Base-by-base conservation (phyloP, 2,888 invertebrate species). In the Drosophila meridiana region DNA sequence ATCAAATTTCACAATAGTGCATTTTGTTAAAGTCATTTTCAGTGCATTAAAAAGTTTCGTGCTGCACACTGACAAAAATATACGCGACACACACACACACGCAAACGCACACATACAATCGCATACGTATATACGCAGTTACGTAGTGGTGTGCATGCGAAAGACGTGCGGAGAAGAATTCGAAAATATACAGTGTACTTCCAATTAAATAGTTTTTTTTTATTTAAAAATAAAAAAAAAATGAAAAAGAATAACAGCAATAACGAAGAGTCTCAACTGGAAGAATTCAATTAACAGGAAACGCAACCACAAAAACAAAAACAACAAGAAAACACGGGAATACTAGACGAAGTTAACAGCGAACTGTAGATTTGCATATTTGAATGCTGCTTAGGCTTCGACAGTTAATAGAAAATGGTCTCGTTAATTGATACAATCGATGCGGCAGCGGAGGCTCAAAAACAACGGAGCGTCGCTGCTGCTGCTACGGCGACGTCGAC, bases 361-460 rank as follows among this genome's bases (percentile, higher is more conserved):
- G n/a, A 42, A 42, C n/a, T 7, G n/a, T 42, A 38, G 20, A 32
- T 50, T 60, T 9, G 32, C 42, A 70, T 65, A 76, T 74, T 83
- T 84, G 84, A 79, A 86, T 83, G 83, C 80, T 67, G 76, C 83
- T 78, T 71, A 74, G 67, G 62, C 73, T 79, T 56, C 60, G 77
- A 78, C 78, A 80, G 75, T 76, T 63, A 5, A 67, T 78, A 74
- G 81, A 83, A 82, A 90, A 90, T 90, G 90, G 90, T 90, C 80
- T 90, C 89, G 63, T 79, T 87, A 89, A 87, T 87, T 87, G 90
- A 83, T 73, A 89, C 86, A 74, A 87, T 87, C 76, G 83, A 87
- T 62, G 88, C 90, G 73, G 87, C 86, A 75, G 88, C 79, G 61
- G 86, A 81, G 75, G 84, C 83, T 42, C 87, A 84, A 59, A 88